Percentiles rank a stretch among this genome's conserved stretches.
phyloP scores from a whole-genome alignment of 1,140 invertebrate genomes.

The Conopomorpha cramerella region DNA sequence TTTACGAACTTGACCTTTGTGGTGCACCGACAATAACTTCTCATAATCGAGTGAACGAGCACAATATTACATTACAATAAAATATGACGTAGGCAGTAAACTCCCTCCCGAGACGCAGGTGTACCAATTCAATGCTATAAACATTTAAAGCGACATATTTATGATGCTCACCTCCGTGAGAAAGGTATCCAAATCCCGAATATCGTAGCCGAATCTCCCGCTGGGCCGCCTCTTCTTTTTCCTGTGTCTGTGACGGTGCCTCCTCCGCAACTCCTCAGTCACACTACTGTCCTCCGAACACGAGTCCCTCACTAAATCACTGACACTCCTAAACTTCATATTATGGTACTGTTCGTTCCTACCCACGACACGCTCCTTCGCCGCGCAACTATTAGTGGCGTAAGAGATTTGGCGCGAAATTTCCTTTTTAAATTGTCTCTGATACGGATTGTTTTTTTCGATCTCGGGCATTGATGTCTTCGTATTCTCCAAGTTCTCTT shows the following conservation, averaged over 20 bases:
- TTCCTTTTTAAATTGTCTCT: slow-evolving; percentile 15
- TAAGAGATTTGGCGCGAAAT: slow-evolving; percentile 14
- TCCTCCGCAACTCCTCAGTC: slow-evolving; percentile 29
- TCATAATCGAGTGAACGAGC: too few relatives aligned
- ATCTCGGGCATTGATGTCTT: slow-evolving; percentile 26
- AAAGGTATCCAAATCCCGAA: slow-evolving; percentile 74
- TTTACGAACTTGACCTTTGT: too few relatives aligned
- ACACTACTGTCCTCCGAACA: slow-evolving; percentile 32
- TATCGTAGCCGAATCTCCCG: slow-evolving; percentile 72
- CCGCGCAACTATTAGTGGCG: too few relatives aligned
- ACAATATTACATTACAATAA: background rate
- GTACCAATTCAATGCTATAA: too few relatives aligned
- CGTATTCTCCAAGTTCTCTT: slow-evolving; percentile 59
- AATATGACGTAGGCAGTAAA: too few relatives aligned
- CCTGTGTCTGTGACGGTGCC: slow-evolving; percentile 33
- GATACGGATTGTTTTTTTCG: slow-evolving; percentile 10
- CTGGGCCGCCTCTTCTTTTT: slow-evolving; percentile 31
- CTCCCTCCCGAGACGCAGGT: too few relatives aligned
- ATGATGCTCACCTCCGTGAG: slow-evolving; percentile 68
- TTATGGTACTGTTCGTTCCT: slow-evolving; percentile 43
- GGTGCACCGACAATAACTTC: too few relatives aligned
- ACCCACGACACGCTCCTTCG: slow-evolving; percentile 27
- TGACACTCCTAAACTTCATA: slow-evolving; percentile 34
- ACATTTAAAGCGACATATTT: too few relatives aligned
- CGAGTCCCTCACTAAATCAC: slow-evolving; percentile 28